phyloP scores from a whole-genome alignment of 1,140 invertebrate species.

The Drosophila santomea region DNA sequence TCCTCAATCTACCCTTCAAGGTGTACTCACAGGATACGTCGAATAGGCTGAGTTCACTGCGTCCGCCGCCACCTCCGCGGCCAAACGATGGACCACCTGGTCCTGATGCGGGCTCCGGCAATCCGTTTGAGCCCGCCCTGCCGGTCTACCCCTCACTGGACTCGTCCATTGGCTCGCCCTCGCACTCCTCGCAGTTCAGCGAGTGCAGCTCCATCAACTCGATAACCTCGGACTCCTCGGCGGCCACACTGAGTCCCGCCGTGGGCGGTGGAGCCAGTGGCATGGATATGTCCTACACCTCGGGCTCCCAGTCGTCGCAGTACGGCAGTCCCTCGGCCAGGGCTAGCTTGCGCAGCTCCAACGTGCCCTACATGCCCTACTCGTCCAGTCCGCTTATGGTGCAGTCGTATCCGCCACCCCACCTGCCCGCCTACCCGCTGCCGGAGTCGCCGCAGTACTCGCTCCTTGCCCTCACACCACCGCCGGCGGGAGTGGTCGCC shows the following conservation, averaged over 20 bases:
- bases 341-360: constrained; percentile 65
- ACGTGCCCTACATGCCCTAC: constrained; percentile 78
- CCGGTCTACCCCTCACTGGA: constrained; percentile 71
- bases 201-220: constrained; percentile 80
- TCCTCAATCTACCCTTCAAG: constrained; percentile 76
- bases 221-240: constrained; percentile 75
- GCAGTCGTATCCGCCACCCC: constrained; percentile 74
- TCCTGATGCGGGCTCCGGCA: constrained; percentile 48
- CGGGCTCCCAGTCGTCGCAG: constrained; percentile 73
- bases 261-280: constrained; percentile 43
- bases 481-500: constrained; percentile 15
- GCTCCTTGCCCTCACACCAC: constrained; percentile 46
- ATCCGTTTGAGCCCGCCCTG: constrained; percentile 67
- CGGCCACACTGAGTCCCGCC: constrained; percentile 73
- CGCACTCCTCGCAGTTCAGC: constrained; percentile 75
- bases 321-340: constrained; percentile 71
- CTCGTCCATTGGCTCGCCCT: constrained; percentile 79
- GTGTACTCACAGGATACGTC: constrained; percentile 71
- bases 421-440: constrained; percentile 67
- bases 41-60: constrained; percentile 30
- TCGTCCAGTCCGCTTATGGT: constrained; percentile 76
- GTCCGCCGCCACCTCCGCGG: constrained; percentile 59
- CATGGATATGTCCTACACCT: constrained; percentile 71
- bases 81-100: constrained; percentile 65
- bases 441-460: constrained; percentile 71